phyloP scores from a whole-genome alignment of 2,888 invertebrate genomes.

The Cantharis lateralis region DNA sequence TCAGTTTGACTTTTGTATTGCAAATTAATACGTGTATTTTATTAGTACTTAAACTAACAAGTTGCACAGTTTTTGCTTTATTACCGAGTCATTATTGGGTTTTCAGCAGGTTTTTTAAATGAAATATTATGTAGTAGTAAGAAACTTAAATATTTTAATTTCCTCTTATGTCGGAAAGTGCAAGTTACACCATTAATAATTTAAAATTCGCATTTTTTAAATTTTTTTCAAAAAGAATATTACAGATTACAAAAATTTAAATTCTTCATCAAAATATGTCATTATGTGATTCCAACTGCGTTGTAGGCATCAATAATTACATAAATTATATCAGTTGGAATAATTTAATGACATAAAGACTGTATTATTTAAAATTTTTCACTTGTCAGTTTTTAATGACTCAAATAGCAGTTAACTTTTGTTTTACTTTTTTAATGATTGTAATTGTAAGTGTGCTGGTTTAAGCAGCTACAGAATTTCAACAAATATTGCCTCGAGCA shows the following conservation, averaged over 20 bases:
- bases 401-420: not conserved
- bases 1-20: not conserved
- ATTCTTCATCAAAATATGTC: not conserved
- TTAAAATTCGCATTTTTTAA: not conserved
- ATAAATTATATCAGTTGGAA: not conserved
- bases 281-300: not conserved
- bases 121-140: not conserved
- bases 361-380: not conserved
- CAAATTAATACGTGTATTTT: not conserved
- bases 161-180: not conserved
- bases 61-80: constrained; percentile 7
- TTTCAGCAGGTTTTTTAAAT: not conserved
- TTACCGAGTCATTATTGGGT: not conserved
- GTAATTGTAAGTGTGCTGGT: not conserved
- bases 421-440: not conserved
- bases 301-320: not conserved
- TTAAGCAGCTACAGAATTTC: not conserved
- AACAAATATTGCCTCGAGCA: not conserved
- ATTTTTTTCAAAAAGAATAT: not conserved
- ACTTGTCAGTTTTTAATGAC: not conserved
- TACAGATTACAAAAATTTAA: not conserved
- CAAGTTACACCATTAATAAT: not conserved
- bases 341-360: not conserved
- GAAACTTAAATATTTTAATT: not conserved
- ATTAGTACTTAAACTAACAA: constrained; percentile 10